Percentiles rank a stretch among this genome's conserved stretches.
Conservation (phyloP, 1,140 invertebrate species). For the Nasonia giraulti region DNA sequence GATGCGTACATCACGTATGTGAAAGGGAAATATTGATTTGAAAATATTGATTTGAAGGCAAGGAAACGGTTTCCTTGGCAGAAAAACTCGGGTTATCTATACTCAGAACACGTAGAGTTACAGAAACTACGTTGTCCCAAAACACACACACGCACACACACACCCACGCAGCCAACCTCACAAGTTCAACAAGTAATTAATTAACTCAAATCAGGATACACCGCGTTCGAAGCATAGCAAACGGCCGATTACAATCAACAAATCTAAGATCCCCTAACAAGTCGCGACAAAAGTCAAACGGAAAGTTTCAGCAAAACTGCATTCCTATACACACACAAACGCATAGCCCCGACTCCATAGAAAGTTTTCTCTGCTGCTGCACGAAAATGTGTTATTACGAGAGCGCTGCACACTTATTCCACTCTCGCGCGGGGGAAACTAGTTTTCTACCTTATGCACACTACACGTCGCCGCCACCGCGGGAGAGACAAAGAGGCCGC, state of each 20-base stretch:
- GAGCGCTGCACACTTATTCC: background rate
- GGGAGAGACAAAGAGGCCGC: background rate
- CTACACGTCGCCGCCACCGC: background rate
- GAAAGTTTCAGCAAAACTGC: background rate
- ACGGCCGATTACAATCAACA: background rate
- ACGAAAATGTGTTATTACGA: slow-evolving; percentile 8
- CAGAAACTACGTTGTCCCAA: too few species aligned
- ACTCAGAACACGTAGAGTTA: too few species aligned
- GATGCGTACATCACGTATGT: too few species aligned
- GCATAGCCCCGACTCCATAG: background rate
- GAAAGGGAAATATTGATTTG: too few species aligned
- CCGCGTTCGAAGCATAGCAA: too few species aligned
- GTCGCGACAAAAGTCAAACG: background rate
- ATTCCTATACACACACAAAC: background rate
- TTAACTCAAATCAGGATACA: background rate
- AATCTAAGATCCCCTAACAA: background rate
- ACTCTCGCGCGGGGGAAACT: background rate
- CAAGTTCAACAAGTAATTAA: background rate
- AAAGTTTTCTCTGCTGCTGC: background rate
- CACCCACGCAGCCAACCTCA: too few species aligned
- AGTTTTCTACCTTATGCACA: background rate
- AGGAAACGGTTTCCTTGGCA: too few species aligned
- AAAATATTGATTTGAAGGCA: too few species aligned
- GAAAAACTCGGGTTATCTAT: too few species aligned
- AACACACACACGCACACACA: too few species aligned